Evolutionary conservation across 2,797 vertebrate genomes (phyloP).

Genomic region (Acanthurus tractus): DNA sequence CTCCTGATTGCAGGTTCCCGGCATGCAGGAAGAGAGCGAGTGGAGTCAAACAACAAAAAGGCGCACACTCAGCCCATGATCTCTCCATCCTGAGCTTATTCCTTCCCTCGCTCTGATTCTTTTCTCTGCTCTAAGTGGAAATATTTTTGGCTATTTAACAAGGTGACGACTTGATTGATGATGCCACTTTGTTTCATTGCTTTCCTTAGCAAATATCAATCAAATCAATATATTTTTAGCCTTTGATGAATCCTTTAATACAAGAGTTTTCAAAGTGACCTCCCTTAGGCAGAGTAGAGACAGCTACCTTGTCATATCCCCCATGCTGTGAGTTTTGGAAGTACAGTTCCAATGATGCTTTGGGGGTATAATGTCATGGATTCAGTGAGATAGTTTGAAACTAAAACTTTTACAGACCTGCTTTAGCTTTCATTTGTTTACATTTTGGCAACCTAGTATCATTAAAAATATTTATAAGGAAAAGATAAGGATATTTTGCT

Average conservation of each 20-base stretch:
- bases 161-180: conserved; percentile 20
- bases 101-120: neutral
- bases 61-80: conserved; percentile 25
- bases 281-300: neutral
- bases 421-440: neutral
- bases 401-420: neutral
- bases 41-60: conserved; percentile 45
- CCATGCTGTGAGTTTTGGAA: neutral
- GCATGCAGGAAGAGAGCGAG: conserved; percentile 38
- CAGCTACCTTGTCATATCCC: neutral
- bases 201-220: conserved; percentile 15
- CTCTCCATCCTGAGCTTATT: conserved; percentile 6
- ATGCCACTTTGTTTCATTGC: conserved; percentile 12
- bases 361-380: neutral
- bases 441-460: neutral
- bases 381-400: neutral
- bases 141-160: conserved; percentile 39
- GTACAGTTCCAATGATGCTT: neutral
- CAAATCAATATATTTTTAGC: conserved; percentile 2
- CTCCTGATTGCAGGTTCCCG: conserved; percentile 33
- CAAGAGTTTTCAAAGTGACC: neutral
- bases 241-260: neutral
- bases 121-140: conserved; percentile 11
- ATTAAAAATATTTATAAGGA: neutral
- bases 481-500: no score